Percentiles rank a stretch among this genome's conserved stretches.
These are phyloP conservation scores for Phrixothrix hirtus DNA, from an alignment of 2,888 invertebrate species.

Conservation along the genomic window DNA sequence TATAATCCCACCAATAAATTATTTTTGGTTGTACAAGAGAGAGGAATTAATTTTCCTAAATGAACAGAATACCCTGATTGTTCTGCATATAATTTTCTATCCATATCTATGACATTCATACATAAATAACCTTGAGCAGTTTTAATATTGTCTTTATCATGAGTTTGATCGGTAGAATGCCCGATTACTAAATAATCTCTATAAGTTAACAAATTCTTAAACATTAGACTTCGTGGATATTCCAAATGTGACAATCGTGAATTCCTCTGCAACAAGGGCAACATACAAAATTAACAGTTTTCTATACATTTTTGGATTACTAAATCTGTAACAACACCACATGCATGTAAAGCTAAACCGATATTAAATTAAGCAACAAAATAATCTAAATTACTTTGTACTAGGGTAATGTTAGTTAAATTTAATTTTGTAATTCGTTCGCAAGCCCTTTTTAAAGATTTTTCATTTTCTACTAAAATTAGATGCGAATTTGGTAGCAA, in stretches of 20 bases:
- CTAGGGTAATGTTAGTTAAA: conserved; percentile 74
- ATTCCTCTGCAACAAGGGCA: conserved; percentile 94
- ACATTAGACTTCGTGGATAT: conserved; percentile 79
- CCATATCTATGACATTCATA: conserved; percentile 88
- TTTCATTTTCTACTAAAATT: conserved; percentile 86
- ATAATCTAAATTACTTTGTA: conserved; percentile 90
- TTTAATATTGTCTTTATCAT: conserved; percentile 70
- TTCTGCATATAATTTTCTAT: conserved; percentile 75
- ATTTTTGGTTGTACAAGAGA: conserved; percentile 90
- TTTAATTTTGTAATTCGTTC: conserved; percentile 66
- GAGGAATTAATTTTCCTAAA: conserved; percentile 76
- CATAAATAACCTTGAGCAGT: conserved; percentile 78
- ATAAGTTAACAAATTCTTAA: conserved; percentile 49
- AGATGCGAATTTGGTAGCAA: conserved; percentile 77
- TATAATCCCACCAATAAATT: conserved; percentile 74
- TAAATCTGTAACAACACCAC: conserved; percentile 92
- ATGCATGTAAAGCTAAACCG: conserved; percentile 89
- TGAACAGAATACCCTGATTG: conserved; percentile 75
- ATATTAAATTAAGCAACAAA: conserved; percentile 81
- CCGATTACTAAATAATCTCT: conserved; percentile 77
- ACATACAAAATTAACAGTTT: conserved; percentile 80
- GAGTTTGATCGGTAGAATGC: conserved; percentile 92
- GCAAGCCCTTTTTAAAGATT: conserved; percentile 76
- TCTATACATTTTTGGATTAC: conserved; percentile 82
- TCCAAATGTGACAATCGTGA: conserved; percentile 76